phyloP scores from a whole-genome alignment of 2,797 vertebrate species.

The Hyperoplus immaculatus region DNA sequence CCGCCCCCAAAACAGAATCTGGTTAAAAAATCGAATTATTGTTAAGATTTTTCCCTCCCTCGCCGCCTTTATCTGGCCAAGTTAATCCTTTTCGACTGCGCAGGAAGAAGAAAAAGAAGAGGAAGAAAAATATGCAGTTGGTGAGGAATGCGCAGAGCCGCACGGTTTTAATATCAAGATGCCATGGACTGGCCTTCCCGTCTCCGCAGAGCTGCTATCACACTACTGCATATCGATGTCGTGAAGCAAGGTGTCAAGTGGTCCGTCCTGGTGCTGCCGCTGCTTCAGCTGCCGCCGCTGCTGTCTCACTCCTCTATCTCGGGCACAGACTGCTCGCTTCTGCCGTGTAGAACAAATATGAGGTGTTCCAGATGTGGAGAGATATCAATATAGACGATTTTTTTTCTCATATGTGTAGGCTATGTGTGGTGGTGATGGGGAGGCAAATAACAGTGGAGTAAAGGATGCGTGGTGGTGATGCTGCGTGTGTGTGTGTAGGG shows the following conservation, averaged over 20 bases:
- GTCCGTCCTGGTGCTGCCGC: conserved; percentile 69
- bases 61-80: conserved; percentile 64
- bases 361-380: conserved; percentile 79
- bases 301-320: conserved; percentile 59
- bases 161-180: conserved; percentile 80
- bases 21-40: conserved; percentile 56
- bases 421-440: conserved; percentile 62
- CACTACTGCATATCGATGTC: conserved; percentile 83
- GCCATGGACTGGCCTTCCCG: conserved; percentile 85
- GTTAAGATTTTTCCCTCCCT: conserved; percentile 53
- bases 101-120: conserved; percentile 34
- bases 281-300: conserved; percentile 45
- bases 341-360: conserved; percentile 73
- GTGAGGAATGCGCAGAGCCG: conserved; percentile 81
- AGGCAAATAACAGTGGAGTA: conserved; percentile 68
- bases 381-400: conserved; percentile 37
- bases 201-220: conserved; percentile 84
- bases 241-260: conserved; percentile 82
- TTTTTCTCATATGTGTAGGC: conserved; percentile 30
- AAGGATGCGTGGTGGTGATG: conserved; percentile 80
- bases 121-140: conserved; percentile 43
- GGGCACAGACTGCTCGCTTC: conserved; percentile 55
- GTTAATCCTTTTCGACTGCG: conserved; percentile 70
- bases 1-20: conserved; percentile 52
- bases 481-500: conserved; percentile 76